Evolutionary conservation across 92 coral and sea anemone species (phyloP), one percentile per base, ranked within the genome.

Genomic region (Epizoanthus stellaris): DNA sequence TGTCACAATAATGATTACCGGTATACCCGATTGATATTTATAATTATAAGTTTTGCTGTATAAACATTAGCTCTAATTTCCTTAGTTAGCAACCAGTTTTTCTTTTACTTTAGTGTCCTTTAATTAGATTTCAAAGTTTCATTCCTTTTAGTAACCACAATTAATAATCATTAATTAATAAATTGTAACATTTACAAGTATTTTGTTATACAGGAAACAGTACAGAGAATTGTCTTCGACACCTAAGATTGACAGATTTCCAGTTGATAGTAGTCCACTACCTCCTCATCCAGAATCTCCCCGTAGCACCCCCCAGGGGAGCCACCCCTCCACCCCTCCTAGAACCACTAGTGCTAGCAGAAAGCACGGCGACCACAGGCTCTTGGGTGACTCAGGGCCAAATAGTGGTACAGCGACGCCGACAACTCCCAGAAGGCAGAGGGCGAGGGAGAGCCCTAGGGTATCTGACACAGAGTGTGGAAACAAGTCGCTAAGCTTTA

Each of bases 401-500:
- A 89, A 90, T 45, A 94, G 95, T 84, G 98, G 95, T 13, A 21
- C 82, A 1, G 64, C 91, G 0, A 94, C 98, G 4, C 98, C 98
- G 1, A 88, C 75, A 73, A 88, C 89, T 57, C 91, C 81, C 13
- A 38, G 73, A 39, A 65, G 42, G 23, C 88, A 63, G 4, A 82
- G 70, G 62, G 86, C 73, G 20, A 62, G 85, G 13, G 91, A 91
- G 52, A 89, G 88, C 68, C 86, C 86, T 6, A 15, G 75, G 81
- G 5, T 70, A 9, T 90, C 93, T 14, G 93, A 90, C 65, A 63
- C 91, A 8, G 98, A 93, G 53, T 87, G 91, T 9, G 91, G 67
- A 21, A 89, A 69, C 36, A 89, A 80, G n/a, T 85, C 88, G 10
- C 25, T 79, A 23, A 79, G 21, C 38, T 36, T 89, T 70, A 86